Evolutionary conservation across 2,113 vertebrate genomes (phyloP), one percentile per base, ranked within the genome.

Genomic region (Vulpes ferrilata): DNA sequence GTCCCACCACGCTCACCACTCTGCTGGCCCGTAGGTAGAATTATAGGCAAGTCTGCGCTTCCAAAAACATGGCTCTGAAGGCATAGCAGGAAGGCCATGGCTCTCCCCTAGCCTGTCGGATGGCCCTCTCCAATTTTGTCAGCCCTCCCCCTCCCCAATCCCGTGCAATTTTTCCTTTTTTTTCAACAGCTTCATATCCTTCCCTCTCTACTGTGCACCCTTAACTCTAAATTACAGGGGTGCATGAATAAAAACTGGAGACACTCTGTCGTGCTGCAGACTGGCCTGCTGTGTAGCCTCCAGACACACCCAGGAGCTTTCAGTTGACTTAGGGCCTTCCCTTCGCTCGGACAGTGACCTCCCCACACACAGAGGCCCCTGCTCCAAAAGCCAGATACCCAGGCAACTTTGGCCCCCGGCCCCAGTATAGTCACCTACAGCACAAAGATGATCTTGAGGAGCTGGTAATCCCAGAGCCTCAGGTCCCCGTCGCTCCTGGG

Each of bases 381-480:
- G 7, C 55, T 65, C 59, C 71, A 57, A 91, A 23, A 57, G 64
- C 76, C 60, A 78, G 25, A 71, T 25, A 51, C n/a, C 60, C 4
- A 16, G 8, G 3, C 9, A 15, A 32, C 51, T 71, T 59, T 78
- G 4, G 11, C 67, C n/a, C 13, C 20, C 79, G 3, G 8, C 27
- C 35, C 25, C 20, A 7, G 0, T 13, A 32, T 4, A 74, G 57
- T 83, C 81, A 98, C 99, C 99, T 98, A 99, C 99, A 99, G 99
- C 97, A 99, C 98, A 0, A 99, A 99, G 99, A 99, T 99, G 99
- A 99, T 98, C 98, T 99, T 99, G 95, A 99, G 99, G 96, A 99
- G 99, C 98, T 99, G 99, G 97, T 99, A 99, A 97, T 99, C 99
- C 2, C 99, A 99, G 85, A 99, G 99, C 96, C 99, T 99, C 97